phyloP scores from a whole-genome alignment of 1,140 invertebrate species.

The Spodoptera frugiperda region DNA sequence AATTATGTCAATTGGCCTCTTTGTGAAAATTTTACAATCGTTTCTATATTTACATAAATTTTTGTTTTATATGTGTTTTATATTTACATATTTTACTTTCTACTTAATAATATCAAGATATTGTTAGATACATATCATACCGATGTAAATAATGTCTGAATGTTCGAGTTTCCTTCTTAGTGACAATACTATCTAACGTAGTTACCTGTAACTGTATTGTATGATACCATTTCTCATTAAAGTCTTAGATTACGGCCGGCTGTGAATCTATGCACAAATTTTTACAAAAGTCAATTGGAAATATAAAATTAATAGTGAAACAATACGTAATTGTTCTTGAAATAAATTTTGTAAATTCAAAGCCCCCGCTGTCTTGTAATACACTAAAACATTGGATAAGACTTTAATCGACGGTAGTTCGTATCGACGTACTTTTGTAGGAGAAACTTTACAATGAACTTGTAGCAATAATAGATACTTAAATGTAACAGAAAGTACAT shows the following conservation, averaged over 20 bases:
- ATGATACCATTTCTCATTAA: constrained; percentile 4
- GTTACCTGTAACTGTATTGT: constrained; percentile 24
- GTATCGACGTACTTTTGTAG: too few relatives aligned
- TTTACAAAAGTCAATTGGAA: constrained; percentile 45
- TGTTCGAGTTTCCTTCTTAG: constrained; percentile 28
- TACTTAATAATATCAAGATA: not conserved
- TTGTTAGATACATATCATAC: constrained; percentile 12
- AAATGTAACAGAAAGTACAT: too few relatives aligned
- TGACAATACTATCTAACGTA: constrained; percentile 28
- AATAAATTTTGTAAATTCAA: not conserved
- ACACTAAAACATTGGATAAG: too few relatives aligned
- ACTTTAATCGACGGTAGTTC: too few relatives aligned
- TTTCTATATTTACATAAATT: too few relatives aligned
- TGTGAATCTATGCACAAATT: constrained; percentile 68
- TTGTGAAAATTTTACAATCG: too few relatives aligned
- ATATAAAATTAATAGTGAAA: not conserved
- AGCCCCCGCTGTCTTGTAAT: not conserved
- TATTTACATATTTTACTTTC: not conserved
- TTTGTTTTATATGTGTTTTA: too few relatives aligned
- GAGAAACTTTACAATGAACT: too few relatives aligned
- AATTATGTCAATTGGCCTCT: too few relatives aligned
- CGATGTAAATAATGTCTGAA: constrained; percentile 16
- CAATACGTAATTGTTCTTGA: not conserved
- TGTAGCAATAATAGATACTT: too few relatives aligned
- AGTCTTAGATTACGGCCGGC: constrained; percentile 48